Evolutionary conservation across 2,113 vertebrate genomes (phyloP).

Genomic region (Hystrix brachyura): DNA sequence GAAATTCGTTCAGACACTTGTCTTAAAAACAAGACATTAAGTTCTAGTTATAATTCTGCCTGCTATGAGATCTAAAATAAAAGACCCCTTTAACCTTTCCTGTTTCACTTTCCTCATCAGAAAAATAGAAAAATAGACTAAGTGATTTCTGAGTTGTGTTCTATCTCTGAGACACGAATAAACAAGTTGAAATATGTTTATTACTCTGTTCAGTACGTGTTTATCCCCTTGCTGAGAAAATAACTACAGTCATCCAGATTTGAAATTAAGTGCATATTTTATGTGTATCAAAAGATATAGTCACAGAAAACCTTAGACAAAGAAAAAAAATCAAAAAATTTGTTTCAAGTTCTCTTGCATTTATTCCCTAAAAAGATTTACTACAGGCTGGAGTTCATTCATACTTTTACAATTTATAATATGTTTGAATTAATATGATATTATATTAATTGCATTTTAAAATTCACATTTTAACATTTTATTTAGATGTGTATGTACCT

Average conservation of each 20-base stretch:
- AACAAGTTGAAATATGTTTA: neutral
- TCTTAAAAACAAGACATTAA: neutral
- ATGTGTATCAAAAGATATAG: neutral
- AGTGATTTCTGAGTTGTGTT: neutral
- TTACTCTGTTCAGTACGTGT: neutral
- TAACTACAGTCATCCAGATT: neutral
- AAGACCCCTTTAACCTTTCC: neutral
- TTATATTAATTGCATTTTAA: neutral
- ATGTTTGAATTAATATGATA: neutral
- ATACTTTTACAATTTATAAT: neutral
- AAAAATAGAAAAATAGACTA: neutral
- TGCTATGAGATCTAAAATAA: neutral
- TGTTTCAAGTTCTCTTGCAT: neutral
- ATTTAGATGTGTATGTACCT: neutral
- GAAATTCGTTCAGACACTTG: neutral
- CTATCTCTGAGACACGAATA: neutral
- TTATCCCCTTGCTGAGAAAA: neutral
- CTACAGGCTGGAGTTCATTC: neutral
- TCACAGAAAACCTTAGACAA: neutral
- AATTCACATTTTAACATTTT: constrained; percentile 1
- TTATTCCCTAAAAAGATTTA: neutral
- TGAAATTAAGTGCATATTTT: neutral
- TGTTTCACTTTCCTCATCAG: neutral
- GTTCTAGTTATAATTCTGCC: neutral
- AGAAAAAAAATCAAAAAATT: neutral